These are phyloP conservation scores for Hypomesus transpacificus DNA, from an alignment of 2,113 vertebrate genomes.

Conservation along the genomic window DNA sequence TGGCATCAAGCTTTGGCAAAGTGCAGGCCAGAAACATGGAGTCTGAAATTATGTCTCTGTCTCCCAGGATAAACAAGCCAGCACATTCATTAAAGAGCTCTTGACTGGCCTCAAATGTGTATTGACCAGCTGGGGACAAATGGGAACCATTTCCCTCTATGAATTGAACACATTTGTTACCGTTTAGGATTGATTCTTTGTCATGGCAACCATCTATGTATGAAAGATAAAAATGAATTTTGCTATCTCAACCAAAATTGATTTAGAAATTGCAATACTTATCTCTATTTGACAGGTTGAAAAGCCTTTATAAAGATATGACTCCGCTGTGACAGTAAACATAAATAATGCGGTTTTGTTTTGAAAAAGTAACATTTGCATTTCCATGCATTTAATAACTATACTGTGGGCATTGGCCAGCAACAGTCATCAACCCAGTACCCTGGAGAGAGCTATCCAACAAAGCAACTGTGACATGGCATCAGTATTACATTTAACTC, in stretches of 20 bases:
- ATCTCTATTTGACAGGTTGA: slow-evolving; percentile 44
- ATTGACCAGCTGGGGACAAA: slow-evolving; percentile 70
- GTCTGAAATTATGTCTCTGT: slow-evolving; percentile 55
- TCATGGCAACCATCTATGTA: slow-evolving; percentile 57
- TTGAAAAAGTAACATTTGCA: slow-evolving; percentile 6
- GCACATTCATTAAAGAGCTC: slow-evolving; percentile 63
- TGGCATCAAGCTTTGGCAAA: slow-evolving; percentile 46
- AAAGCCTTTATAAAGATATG: slow-evolving; percentile 33
- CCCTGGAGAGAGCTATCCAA: slow-evolving; percentile 38
- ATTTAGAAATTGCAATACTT: slow-evolving; percentile 47
- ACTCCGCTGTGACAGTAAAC: background rate
- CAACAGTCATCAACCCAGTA: slow-evolving; percentile 1
- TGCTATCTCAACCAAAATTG: slow-evolving; percentile 57
- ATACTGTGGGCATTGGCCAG: slow-evolving; percentile 4
- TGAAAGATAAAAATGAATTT: slow-evolving; percentile 53
- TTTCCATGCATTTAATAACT: slow-evolving; percentile 14
- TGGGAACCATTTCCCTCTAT: slow-evolving; percentile 59
- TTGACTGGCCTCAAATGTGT: slow-evolving; percentile 55
- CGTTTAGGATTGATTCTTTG: slow-evolving; percentile 67
- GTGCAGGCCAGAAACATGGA: slow-evolving; percentile 47
- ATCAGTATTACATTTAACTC: slow-evolving; percentile 65
- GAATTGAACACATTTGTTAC: slow-evolving; percentile 67
- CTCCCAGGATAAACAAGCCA: slow-evolving; percentile 63
- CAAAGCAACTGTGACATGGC: slow-evolving; percentile 60
- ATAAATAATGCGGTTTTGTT: slow-evolving; percentile 13